Evolutionary conservation across 1,140 invertebrate species (phyloP), one percentile per base, ranked within the genome.

Genomic region (Linepithema humile): DNA sequence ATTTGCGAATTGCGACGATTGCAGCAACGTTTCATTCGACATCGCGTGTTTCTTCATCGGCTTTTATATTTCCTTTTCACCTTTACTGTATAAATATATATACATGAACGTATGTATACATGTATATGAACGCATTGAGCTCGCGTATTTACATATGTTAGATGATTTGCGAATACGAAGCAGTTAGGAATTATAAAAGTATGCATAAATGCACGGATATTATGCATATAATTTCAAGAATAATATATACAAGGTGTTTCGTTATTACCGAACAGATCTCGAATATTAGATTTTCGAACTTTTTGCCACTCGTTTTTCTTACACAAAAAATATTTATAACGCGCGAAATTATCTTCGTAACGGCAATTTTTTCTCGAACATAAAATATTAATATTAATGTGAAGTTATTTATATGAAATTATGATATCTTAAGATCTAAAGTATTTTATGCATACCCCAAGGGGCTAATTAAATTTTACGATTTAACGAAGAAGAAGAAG

Each of bases 401-500:
- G n/a, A n/a, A n/a, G n/a, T n/a, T n/a, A n/a, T n/a, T n/a, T n/a
- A n/a, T n/a, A n/a, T n/a, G n/a, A n/a, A n/a, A n/a, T n/a, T n/a
- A n/a, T n/a, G n/a, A 45, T 29, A 50, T 74, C 53, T 74, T 60
- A 74, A 74, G 40, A 40, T 74, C 17, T 40, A 32, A 55, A 38
- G 48, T 60, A 67, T 78, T 50, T 40, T 38, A 26, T 38, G 62
- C 53, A 78, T 53, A 40, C 62, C 32, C 62, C 32, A 62, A 62
- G 48, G 23, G 35, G 35, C 62, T 69, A 78, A 78, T 78, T 69
- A 78, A 35, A 60, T 82, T 73, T 73, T 73, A 73, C 53, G 78
- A 70, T 23, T 80, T 80, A 67, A 60, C 82, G 72, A 69, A 38
- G 75, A 69, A 69, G 75, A 60, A 78, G 45, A 50, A 78, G 62